Conservation (phyloP, 2,797 vertebrate genomes). For the Typhlichthys subterraneus region DNA sequence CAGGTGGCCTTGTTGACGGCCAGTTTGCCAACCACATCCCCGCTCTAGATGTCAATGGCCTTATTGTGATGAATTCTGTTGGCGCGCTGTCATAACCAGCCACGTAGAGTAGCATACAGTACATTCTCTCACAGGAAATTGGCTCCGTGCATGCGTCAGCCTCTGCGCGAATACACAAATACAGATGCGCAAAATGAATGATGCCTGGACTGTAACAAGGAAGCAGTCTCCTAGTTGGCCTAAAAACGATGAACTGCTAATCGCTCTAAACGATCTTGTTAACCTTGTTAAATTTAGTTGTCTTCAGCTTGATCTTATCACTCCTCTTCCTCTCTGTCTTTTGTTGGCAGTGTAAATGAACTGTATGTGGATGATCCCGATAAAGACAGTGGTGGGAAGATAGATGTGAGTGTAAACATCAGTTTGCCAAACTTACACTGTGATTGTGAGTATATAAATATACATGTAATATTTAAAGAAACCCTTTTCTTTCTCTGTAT, state of each 20-base stretch:
- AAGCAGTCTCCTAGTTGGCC: background rate
- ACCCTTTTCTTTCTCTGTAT: slow-evolving; percentile 41
- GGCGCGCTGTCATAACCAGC: slow-evolving; percentile 31
- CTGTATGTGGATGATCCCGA: slow-evolving; percentile 98
- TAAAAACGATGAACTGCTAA: background rate
- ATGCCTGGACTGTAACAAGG: too few species aligned
- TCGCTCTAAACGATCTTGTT: background rate
- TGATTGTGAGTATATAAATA: slow-evolving; percentile 89
- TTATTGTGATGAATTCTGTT: slow-evolving; percentile 38
- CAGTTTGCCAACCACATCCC: too few species aligned
- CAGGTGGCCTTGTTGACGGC: too few species aligned
- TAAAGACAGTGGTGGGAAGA: slow-evolving; percentile 98
- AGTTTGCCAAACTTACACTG: slow-evolving; percentile 95
- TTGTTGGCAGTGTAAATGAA: slow-evolving; percentile 89
- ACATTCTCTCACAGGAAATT: slow-evolving; percentile 65
- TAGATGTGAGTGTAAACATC: slow-evolving; percentile 97
- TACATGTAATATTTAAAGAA: slow-evolving; percentile 47
- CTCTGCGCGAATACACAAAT: slow-evolving; percentile 25
- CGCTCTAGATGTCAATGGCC: slow-evolving; percentile 32
- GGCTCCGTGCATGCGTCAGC: slow-evolving; percentile 59
- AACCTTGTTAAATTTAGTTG: slow-evolving; percentile 1
- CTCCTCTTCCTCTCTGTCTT: background rate
- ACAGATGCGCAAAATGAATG: too few species aligned
- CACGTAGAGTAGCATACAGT: slow-evolving; percentile 24
- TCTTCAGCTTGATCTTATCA: background rate